Base-by-base conservation (phyloP, 1,140 invertebrate species). In the Tenebrio molitor region DNA sequence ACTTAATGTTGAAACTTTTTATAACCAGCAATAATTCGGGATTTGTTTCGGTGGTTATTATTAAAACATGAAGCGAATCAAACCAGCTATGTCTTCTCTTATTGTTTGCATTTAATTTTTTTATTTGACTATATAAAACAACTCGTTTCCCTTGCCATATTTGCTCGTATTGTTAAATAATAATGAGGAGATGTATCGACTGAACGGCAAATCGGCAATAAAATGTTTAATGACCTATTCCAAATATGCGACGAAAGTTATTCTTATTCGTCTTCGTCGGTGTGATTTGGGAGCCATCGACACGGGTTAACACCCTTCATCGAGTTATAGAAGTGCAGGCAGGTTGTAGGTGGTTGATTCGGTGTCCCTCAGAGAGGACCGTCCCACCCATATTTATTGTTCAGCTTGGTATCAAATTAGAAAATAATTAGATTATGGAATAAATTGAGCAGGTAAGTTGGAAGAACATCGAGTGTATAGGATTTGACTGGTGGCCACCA, bases 401-500 rank as follows among this genome's bases (percentile, higher is more conserved):
- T 58, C 8, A 16, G n/a, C 23, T n/a, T 12, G n/a, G 6, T 58
- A 29, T 58, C 50, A 58, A 58, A 58, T 58, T 58, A 58, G 12
- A 4, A 58, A 15, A 58, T 58, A 58, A 58, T 58, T 25, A 58
- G 14, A 58, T 58, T 33, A 58, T 14, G 16, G 21, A 58, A 58
- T 58, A 58, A 58, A 29, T 29, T 58, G 50, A 58, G 50, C n/a
- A 58, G 50, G 50, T 58, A 29, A 58, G 50, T 10, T 29, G 50
- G 50, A 58, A 15, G 50, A 58, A 15, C 23, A 58, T 58, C 12
- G 1, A 33, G 50, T 58, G 15, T 15, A 58, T 58, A 58, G 50
- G 23, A 58, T 29, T 58, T 25, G 50, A 58, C 21, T 21, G 23
- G 50, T 58, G 50, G 23, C 23, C 23, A 58, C 21, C 50, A 58